Percentiles rank a stretch among this genome's conserved stretches.
Conservation (phyloP, 2,797 vertebrate genomes). For the Amphiprion clarkii region DNA sequence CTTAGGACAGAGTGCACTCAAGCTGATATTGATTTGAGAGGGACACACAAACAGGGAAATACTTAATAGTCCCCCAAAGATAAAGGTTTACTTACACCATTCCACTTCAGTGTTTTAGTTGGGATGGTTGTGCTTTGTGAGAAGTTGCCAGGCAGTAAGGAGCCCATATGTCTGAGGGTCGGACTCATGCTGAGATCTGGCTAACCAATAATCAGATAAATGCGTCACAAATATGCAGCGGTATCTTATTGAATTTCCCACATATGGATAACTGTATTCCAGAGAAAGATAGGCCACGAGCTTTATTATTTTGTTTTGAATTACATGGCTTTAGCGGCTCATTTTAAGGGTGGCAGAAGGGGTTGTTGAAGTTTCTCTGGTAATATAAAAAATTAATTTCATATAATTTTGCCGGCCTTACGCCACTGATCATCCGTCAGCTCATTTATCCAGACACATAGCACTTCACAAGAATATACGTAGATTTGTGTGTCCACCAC, state of each 20-base stretch:
- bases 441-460: not conserved
- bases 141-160: slow-evolving; percentile 22
- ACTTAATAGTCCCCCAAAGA: slow-evolving; percentile 65
- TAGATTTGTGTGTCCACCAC: not conserved
- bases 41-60: slow-evolving; percentile 66
- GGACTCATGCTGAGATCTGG: slow-evolving; percentile 26
- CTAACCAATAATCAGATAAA: slow-evolving; percentile 14
- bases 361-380: not conserved
- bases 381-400: not conserved
- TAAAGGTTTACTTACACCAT: slow-evolving; percentile 55
- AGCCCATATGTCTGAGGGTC: slow-evolving; percentile 44
- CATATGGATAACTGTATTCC: slow-evolving; percentile 5
- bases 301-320: slow-evolving; percentile 5
- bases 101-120: slow-evolving; percentile 45
- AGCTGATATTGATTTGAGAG: slow-evolving; percentile 78
- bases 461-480: not conserved
- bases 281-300: not conserved
- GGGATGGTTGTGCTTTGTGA: slow-evolving; percentile 23
- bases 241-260: slow-evolving; percentile 39
- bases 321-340: not conserved
- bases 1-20: slow-evolving; percentile 73
- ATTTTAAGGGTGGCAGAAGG: not conserved
- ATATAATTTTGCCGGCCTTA: too few species aligned
- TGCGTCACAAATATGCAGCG: slow-evolving; percentile 4
- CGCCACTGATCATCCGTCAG: too few species aligned